A percentile compares a stretch with the other conserved stretches of the same genome.
Conservation (phyloP, 1,140 invertebrate genomes). For the Metopolophium dirhodum region DNA sequence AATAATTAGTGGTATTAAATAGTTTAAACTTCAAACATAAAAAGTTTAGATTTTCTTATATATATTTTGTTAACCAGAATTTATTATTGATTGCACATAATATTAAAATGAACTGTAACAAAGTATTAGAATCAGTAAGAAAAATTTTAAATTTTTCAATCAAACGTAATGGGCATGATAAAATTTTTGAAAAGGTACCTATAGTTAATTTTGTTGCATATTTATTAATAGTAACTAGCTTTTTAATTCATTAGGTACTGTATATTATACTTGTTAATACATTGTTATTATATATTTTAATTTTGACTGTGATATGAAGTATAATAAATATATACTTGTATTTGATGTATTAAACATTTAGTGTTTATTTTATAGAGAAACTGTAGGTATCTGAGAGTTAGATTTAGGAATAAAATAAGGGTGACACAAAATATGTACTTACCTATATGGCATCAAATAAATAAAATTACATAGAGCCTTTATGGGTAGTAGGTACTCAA, state of each 20-base stretch:
- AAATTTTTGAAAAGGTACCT: conserved; percentile 65
- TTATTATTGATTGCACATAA: background rate
- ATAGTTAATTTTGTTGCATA: conserved; percentile 58
- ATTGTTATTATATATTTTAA: background rate
- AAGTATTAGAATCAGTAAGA: conserved; percentile 26
- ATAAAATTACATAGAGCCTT: no score
- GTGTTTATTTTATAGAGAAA: no score
- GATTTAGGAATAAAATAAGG: no score
- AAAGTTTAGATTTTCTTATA: background rate
- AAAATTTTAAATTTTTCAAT: conserved; percentile 52
- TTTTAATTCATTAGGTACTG: conserved; percentile 14
- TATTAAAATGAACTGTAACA: background rate
- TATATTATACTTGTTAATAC: background rate
- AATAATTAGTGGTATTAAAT: background rate
- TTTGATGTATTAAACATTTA: no score
- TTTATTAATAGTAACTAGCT: background rate
- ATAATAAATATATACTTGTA: background rate
- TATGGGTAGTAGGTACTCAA: no score
- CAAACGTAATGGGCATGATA: conserved; percentile 63
- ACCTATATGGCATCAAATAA: no score
- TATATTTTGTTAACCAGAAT: background rate
- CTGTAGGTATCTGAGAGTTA: no score
- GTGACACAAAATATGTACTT: no score
- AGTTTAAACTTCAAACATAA: no score
- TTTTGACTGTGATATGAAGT: background rate